These are phyloP conservation scores for Lathronympha strigana DNA, from an alignment of 2,888 invertebrate species.

Conservation along the genomic window DNA sequence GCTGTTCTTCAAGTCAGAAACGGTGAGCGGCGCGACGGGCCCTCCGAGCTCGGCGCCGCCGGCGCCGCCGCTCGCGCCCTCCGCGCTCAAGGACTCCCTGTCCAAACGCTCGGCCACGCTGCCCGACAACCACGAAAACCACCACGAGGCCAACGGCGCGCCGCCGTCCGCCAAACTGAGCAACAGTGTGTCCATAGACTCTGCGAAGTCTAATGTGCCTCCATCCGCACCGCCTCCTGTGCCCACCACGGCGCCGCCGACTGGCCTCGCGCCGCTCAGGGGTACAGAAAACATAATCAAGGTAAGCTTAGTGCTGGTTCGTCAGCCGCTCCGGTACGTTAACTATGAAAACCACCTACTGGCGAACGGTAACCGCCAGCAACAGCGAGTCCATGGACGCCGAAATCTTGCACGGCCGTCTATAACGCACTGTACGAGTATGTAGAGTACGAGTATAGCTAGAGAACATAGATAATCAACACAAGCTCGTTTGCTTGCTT, in stretches of 20 bases:
- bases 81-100: conserved; percentile 80
- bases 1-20: conserved; percentile 92
- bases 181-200: conserved; percentile 74
- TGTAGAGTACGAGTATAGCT: too few species aligned
- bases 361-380: too few species aligned
- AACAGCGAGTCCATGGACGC: too few species aligned
- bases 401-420: too few species aligned
- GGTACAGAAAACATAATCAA: conserved; percentile 80
- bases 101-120: conserved; percentile 76
- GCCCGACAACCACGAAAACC: conserved; percentile 75
- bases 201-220: conserved; percentile 72
- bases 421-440: too few species aligned
- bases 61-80: conserved; percentile 76
- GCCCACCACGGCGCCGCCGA: conserved; percentile 66
- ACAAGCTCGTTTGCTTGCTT: too few species aligned
- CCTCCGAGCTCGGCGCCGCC: conserved; percentile 73
- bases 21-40: conserved; percentile 78
- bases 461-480: too few species aligned
- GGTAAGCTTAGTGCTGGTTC: conserved; percentile 53
- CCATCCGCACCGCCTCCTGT: conserved; percentile 78
- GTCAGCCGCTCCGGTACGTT: too few species aligned
- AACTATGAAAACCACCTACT: too few species aligned
- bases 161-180: conserved; percentile 64
- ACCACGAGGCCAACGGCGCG: conserved; percentile 79
- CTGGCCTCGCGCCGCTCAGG: conserved; percentile 65